phyloP scores from a whole-genome alignment of 2,113 vertebrate species.

The Smithornis capensis region DNA sequence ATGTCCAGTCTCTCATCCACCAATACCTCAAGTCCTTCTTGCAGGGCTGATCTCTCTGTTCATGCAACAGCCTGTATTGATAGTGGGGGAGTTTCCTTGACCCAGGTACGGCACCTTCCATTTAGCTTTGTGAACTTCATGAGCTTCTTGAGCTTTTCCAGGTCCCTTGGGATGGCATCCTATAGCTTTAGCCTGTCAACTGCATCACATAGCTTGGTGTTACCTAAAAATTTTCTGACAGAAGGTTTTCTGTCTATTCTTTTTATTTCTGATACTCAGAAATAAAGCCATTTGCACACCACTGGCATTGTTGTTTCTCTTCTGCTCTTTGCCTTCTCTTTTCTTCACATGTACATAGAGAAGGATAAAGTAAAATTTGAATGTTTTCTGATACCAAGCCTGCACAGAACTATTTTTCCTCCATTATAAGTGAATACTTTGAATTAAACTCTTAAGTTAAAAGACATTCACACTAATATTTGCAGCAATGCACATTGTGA shows the following conservation, averaged over 20 bases:
- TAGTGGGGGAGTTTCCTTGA: background rate
- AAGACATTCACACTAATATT: background rate
- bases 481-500: background rate
- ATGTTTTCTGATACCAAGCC: background rate
- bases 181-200: background rate
- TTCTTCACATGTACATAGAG: background rate
- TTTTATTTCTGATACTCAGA: background rate
- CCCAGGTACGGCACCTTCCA: background rate
- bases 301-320: background rate
- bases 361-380: background rate
- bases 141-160: background rate
- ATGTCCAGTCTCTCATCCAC: background rate
- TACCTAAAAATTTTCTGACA: background rate
- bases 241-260: background rate
- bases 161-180: background rate
- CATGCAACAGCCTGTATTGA: background rate
- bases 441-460: background rate
- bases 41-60: background rate
- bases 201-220: background rate
- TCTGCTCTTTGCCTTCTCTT: background rate
- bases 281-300: background rate
- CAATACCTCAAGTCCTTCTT: background rate
- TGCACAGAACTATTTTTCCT: background rate
- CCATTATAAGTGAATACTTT: background rate
- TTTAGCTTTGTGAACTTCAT: background rate